Conservation (phyloP, 2,797 vertebrate genomes). For the Falco naumanni region DNA sequence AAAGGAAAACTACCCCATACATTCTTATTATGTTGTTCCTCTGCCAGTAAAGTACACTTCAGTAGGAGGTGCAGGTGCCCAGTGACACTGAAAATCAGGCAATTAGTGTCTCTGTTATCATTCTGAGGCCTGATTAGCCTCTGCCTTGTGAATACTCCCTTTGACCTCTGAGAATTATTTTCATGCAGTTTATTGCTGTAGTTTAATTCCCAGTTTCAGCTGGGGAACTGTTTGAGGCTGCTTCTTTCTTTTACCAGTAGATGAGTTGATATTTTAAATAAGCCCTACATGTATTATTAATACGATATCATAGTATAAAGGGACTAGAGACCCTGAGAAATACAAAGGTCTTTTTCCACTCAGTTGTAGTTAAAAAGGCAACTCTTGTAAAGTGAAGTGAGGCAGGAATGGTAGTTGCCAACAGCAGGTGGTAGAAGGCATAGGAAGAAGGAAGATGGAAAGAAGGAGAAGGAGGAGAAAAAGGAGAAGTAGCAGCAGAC, state of each 20-base stretch:
- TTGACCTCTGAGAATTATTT: constrained; percentile 46
- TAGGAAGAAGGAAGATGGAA: not conserved
- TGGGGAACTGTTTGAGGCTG: constrained; percentile 21
- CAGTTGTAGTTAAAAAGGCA: not conserved
- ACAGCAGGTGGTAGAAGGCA: not conserved
- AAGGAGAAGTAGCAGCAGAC: not conserved
- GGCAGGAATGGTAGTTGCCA: not conserved
- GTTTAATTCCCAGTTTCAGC: constrained; percentile 44
- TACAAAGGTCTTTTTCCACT: not conserved
- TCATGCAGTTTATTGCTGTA: constrained; percentile 29
- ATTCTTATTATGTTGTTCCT: constrained; percentile 21
- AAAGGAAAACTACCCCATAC: not conserved
- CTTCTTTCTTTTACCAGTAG: not conserved
- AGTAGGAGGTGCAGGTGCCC: constrained; percentile 14
- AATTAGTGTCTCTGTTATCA: constrained; percentile 31
- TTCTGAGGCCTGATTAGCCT: constrained; percentile 49
- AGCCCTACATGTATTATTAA: constrained; percentile 62
- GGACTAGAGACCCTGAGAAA: not conserved
- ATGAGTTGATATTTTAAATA: constrained; percentile 55
- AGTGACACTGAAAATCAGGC: constrained; percentile 45
- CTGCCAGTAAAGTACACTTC: not conserved
- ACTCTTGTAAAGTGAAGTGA: not conserved
- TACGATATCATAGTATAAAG: constrained; percentile 8
- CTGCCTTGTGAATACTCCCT: constrained; percentile 21
- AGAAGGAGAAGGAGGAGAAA: not conserved